Evolutionary conservation across 2,113 vertebrate species (phyloP).

Genomic region (Isichthys henryi): DNA sequence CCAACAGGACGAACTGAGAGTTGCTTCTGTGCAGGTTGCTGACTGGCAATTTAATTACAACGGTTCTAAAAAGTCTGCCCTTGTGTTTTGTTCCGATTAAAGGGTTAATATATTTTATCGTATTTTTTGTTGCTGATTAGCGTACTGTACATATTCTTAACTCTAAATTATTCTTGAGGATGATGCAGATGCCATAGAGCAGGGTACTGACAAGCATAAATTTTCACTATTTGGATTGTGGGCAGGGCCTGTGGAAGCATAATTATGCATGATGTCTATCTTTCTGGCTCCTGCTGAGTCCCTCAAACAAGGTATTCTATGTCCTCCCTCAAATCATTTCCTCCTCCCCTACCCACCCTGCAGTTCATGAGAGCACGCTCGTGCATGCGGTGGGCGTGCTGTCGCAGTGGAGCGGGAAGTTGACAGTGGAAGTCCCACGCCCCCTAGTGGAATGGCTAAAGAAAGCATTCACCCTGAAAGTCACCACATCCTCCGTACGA

Average conservation of each 20-base stretch:
- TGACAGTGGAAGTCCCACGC: slow-evolving; percentile 75
- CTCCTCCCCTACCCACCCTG: neutral
- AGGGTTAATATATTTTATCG: neutral
- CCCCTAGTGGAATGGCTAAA: slow-evolving; percentile 85
- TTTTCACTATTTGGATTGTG: neutral
- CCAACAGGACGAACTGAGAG: neutral
- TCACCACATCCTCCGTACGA: slow-evolving; percentile 81
- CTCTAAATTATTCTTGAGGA: neutral
- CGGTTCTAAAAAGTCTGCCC: neutral
- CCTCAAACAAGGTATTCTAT: neutral
- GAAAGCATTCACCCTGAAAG: slow-evolving; percentile 90
- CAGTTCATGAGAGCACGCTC: slow-evolving; percentile 89
- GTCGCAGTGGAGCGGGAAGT: slow-evolving; percentile 81
- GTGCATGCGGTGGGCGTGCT: slow-evolving; percentile 82
- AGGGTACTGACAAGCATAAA: neutral
- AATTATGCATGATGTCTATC: neutral
- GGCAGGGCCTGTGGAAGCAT: neutral
- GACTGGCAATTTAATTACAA: neutral
- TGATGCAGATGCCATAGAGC: neutral
- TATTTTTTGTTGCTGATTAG: neutral
- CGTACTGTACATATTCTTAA: neutral
- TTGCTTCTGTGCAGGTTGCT: neutral
- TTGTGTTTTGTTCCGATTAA: neutral
- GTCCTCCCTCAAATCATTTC: neutral
- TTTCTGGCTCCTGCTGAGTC: neutral